A percentile compares a stretch with the other conserved stretches of the same genome.
Conservation (phyloP, 2,113 vertebrate genomes). For the Sinocyclocheilus rhinocerous region DNA sequence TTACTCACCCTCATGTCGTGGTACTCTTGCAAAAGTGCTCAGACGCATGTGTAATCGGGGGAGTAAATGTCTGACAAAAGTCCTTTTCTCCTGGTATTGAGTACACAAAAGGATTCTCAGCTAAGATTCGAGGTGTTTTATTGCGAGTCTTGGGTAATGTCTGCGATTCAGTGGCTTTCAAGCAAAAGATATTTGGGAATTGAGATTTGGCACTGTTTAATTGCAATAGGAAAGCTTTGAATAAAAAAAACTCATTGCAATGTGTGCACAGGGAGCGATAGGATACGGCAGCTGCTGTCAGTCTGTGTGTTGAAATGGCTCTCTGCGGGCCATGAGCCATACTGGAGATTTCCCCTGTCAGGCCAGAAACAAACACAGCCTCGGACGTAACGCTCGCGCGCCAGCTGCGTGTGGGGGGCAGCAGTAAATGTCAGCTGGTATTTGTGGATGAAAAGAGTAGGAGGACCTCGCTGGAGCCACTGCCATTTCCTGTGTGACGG, state of each 20-base stretch:
- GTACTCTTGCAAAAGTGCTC: background rate
- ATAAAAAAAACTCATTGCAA: slow-evolving; percentile 24
- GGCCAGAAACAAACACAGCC: slow-evolving; percentile 9
- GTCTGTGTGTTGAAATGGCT: background rate
- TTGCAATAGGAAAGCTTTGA: background rate
- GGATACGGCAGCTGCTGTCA: slow-evolving; percentile 9
- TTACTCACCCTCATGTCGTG: too few relatives aligned
- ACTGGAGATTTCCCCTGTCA: slow-evolving; percentile 29
- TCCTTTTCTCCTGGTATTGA: background rate
- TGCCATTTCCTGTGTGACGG: slow-evolving; percentile 49
- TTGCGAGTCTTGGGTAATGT: slow-evolving; percentile 9
- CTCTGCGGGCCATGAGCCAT: slow-evolving; percentile 2
- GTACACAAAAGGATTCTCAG: slow-evolving; percentile 33
- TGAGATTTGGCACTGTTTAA: slow-evolving; percentile 27
- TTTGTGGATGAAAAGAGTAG: slow-evolving; percentile 75
- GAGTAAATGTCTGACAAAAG: slow-evolving; percentile 5
- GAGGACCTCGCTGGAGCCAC: slow-evolving; percentile 44
- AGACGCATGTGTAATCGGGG: slow-evolving; percentile 6
- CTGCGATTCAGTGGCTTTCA: slow-evolving; percentile 12
- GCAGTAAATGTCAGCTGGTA: slow-evolving; percentile 76
- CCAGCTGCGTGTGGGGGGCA: slow-evolving; percentile 31
- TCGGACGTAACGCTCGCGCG: background rate
- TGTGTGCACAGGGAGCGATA: slow-evolving; percentile 37
- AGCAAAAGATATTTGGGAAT: slow-evolving; percentile 10
- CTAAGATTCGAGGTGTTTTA: slow-evolving; percentile 21